phyloP scores from a whole-genome alignment of 2,888 invertebrate genomes.

The Odontocolon sp. region DNA sequence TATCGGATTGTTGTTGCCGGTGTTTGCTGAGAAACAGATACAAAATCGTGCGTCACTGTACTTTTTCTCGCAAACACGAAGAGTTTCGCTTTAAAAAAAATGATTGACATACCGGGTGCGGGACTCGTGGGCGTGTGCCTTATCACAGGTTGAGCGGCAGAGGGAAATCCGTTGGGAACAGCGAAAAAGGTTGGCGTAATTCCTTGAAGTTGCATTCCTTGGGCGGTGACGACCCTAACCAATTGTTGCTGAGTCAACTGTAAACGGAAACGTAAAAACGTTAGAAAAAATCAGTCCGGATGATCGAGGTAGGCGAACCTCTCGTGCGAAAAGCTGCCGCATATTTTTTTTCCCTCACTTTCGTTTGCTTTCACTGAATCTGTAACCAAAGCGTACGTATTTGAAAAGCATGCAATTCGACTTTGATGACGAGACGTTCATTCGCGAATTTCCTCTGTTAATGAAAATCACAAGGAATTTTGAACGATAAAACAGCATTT shows the following conservation, averaged over 20 bases:
- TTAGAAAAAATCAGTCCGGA: not conserved
- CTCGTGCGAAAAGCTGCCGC: not conserved
- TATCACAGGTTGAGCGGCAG: conserved; percentile 78
- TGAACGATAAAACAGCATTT: conserved; percentile 12
- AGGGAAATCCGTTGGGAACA: conserved; percentile 79
- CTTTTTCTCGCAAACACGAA: not conserved
- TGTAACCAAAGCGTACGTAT: conserved; percentile 46
- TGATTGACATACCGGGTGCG: conserved; percentile 75
- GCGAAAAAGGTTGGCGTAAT: conserved; percentile 79
- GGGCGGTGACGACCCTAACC: conserved; percentile 84
- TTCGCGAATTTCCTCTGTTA: conserved; percentile 5
- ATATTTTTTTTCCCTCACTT: conserved; percentile 7
- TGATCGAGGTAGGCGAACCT: conserved; percentile 1
- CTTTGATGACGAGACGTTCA: not conserved
- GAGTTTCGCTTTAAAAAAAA: not conserved
- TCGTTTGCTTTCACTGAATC: conserved; percentile 23
- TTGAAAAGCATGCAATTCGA: conserved; percentile 25
- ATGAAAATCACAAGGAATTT: not conserved
- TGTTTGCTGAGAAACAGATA: conserved; percentile 69
- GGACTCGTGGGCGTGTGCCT: conserved; percentile 79
- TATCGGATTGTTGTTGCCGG: conserved; percentile 75
- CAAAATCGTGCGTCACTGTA: conserved; percentile 12
- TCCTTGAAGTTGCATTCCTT: conserved; percentile 83
- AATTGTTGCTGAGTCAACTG: conserved; percentile 82
- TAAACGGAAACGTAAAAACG: conserved; percentile 52